Evolutionary conservation across 2,113 vertebrate genomes (phyloP).

Genomic region (Paralichthys olivaceus): DNA sequence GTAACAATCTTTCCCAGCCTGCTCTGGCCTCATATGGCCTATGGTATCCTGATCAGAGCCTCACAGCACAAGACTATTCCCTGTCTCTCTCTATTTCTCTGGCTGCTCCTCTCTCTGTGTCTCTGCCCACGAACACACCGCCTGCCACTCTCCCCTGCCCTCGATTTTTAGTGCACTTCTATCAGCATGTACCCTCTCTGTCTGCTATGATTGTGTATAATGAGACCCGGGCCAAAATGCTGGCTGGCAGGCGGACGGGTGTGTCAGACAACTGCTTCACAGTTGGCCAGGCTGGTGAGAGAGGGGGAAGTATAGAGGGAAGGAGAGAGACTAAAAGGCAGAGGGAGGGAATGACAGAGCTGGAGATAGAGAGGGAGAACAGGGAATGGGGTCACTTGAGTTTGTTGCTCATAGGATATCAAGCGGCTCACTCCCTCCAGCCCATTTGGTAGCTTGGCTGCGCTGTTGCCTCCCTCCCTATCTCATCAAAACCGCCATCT

Average conservation of each 20-base stretch:
- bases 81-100: conserved; percentile 31
- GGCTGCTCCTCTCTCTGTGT: conserved; percentile 28
- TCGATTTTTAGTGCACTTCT: conserved; percentile 58
- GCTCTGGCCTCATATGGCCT: conserved; percentile 70
- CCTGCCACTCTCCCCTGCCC: conserved; percentile 51
- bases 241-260: conserved; percentile 76
- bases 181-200: conserved; percentile 69
- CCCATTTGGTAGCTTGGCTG: conserved; percentile 67
- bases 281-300: conserved; percentile 70
- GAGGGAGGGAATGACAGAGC: conserved; percentile 59
- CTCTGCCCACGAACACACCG: conserved; percentile 22
- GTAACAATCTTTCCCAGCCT: conserved; percentile 74
- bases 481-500: conserved; percentile 74
- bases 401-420: conserved; percentile 84
- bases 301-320: conserved; percentile 35
- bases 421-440: conserved; percentile 72
- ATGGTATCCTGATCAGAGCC: conserved; percentile 62
- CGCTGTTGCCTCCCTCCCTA: conserved; percentile 65
- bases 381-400: conserved; percentile 81
- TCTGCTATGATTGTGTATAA: conserved; percentile 77
- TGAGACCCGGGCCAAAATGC: conserved; percentile 70
- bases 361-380: conserved; percentile 64
- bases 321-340: conserved; percentile 29
- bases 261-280: conserved; percentile 81
- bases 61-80: conserved; percentile 40